phyloP scores from a whole-genome alignment of 2,888 invertebrate species.

The Cerceris ruficornis region DNA sequence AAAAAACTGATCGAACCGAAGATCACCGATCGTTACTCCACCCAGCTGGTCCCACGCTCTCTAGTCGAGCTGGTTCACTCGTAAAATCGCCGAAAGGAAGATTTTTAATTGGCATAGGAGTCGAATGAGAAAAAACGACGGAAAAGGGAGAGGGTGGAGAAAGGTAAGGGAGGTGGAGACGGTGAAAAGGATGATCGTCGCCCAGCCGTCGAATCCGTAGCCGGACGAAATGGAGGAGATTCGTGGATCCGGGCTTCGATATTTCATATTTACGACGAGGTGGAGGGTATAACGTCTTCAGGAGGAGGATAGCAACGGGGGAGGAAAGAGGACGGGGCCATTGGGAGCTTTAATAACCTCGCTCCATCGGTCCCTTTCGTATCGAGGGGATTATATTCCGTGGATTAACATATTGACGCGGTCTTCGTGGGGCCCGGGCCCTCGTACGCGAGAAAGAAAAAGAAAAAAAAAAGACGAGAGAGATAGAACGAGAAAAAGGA shows the following conservation, averaged over 20 bases:
- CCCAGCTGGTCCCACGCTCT: slow-evolving; percentile 42
- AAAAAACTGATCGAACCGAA: slow-evolving; percentile 1
- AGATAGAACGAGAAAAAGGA: slow-evolving; percentile 34
- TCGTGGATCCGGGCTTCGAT: slow-evolving; percentile 75
- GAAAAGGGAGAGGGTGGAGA: not conserved
- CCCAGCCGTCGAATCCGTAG: slow-evolving; percentile 38
- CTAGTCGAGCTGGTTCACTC: slow-evolving; percentile 48
- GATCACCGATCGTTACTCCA: slow-evolving; percentile 33
- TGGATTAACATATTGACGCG: slow-evolving; percentile 81
- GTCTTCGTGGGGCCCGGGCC: slow-evolving; percentile 54
- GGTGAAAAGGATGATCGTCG: slow-evolving; percentile 58
- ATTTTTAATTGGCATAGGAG: slow-evolving; percentile 70
- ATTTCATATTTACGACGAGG: slow-evolving; percentile 81
- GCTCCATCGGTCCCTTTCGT: slow-evolving; percentile 59
- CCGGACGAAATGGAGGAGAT: slow-evolving; percentile 61
- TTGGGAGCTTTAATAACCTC: slow-evolving; percentile 76
- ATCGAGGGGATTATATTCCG: slow-evolving; percentile 75
- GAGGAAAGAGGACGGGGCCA: slow-evolving; percentile 48
- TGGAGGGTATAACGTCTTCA: slow-evolving; percentile 70
- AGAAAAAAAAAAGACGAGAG: slow-evolving; percentile 17
- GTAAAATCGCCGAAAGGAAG: slow-evolving; percentile 72
- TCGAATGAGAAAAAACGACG: slow-evolving; percentile 35
- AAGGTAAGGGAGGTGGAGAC: slow-evolving; percentile 46
- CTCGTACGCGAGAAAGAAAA: slow-evolving; percentile 23
- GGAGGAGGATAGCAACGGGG: slow-evolving; percentile 20